Conservation (phyloP, 2,888 invertebrate species). For the Hipparchia semele region DNA sequence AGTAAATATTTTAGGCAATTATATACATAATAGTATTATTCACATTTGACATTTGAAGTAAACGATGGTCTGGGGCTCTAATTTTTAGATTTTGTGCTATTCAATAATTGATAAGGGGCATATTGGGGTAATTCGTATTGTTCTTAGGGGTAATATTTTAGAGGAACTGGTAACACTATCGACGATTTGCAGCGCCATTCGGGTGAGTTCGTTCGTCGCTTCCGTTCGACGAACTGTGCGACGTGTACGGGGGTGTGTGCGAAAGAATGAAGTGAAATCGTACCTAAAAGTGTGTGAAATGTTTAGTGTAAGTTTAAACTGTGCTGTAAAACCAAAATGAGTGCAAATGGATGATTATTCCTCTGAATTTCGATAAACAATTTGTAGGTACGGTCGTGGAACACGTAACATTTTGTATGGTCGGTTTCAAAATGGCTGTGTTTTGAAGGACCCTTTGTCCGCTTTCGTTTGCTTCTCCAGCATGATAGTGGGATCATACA, state of each 20-base stretch:
- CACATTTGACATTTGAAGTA: not conserved
- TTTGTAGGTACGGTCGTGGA: slow-evolving; percentile 59
- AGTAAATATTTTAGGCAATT: too few relatives aligned
- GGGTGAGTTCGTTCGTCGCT: slow-evolving; percentile 50
- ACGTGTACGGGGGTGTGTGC: slow-evolving; percentile 81
- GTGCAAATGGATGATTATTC: slow-evolving; percentile 76
- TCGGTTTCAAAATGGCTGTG: slow-evolving; percentile 88
- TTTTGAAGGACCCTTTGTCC: slow-evolving; percentile 87
- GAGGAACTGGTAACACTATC: too few relatives aligned
- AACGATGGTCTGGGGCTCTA: not conserved
- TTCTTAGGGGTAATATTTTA: too few relatives aligned
- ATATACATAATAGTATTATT: too few relatives aligned
- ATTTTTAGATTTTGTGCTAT: too few relatives aligned
- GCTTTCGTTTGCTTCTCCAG: slow-evolving; percentile 85
- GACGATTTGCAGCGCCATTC: slow-evolving; percentile 44
- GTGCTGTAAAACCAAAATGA: slow-evolving; percentile 78
- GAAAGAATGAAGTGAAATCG: slow-evolving; percentile 83
- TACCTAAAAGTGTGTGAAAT: slow-evolving; percentile 79
- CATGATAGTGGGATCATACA: slow-evolving; percentile 87
- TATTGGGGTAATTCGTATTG: too few relatives aligned
- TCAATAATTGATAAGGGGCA: too few relatives aligned
- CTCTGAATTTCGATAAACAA: slow-evolving; percentile 56
- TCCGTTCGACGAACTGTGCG: slow-evolving; percentile 71
- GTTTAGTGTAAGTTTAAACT: slow-evolving; percentile 80
- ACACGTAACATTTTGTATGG: slow-evolving; percentile 79